Percentiles rank a stretch among this genome's conserved stretches.
phyloP scores from a whole-genome alignment of 92 coral and sea anemone genomes.

The Hydrozoanthus gracilis region DNA sequence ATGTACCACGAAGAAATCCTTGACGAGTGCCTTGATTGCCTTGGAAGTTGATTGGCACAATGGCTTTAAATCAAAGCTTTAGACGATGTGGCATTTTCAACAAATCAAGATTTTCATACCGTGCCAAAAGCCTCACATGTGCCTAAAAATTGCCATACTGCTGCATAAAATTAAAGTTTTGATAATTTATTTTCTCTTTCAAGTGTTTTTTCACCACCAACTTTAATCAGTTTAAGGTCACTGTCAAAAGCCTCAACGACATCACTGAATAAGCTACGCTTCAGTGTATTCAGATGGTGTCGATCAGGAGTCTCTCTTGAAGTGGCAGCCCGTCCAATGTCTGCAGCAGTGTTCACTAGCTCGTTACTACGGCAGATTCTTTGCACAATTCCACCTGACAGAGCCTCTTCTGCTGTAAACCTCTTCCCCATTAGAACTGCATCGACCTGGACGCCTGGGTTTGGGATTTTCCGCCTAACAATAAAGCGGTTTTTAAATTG shows the following conservation, averaged over 20 bases:
- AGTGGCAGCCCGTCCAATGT: slow-evolving; percentile 48
- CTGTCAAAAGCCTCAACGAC: slow-evolving; percentile 33
- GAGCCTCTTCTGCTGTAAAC: slow-evolving; percentile 72
- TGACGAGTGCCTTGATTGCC: too few relatives aligned
- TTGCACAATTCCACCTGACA: slow-evolving; percentile 69
- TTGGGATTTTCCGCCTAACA: slow-evolving; percentile 63
- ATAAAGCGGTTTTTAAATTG: not conserved
- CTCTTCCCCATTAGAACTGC: slow-evolving; percentile 76
- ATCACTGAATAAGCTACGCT: slow-evolving; percentile 51
- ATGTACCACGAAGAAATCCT: too few relatives aligned
- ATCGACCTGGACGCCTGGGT: slow-evolving; percentile 60
- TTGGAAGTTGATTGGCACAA: too few relatives aligned
- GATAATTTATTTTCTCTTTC: not conserved
- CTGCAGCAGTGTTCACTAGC: slow-evolving; percentile 59
- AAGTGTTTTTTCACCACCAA: not conserved
- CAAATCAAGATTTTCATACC: too few relatives aligned
- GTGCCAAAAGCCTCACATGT: too few relatives aligned
- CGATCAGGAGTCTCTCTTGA: slow-evolving; percentile 54
- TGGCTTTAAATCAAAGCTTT: too few relatives aligned
- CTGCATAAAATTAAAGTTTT: not conserved
- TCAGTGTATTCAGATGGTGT: slow-evolving; percentile 47
- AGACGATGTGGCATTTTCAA: too few relatives aligned
- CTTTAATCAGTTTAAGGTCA: not conserved
- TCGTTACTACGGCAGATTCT: slow-evolving; percentile 60
- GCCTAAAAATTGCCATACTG: too few relatives aligned